Conservation (phyloP, 2,888 invertebrate species). For the Synanthedon tipuliformis region DNA sequence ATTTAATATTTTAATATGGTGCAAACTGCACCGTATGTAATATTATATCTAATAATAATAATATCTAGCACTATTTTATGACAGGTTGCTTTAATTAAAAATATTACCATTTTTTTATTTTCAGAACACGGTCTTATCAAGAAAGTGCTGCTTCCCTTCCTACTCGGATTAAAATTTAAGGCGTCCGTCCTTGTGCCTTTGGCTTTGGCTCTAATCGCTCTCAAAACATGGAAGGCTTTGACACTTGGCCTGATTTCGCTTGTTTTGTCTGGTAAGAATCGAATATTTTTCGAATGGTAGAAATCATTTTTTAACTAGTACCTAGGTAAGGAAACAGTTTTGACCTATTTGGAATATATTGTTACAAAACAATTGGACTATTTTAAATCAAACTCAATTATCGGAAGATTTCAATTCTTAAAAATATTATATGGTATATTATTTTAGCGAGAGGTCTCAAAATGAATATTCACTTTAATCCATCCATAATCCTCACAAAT, state of each 20-base stretch:
- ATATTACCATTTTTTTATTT: slow-evolving; percentile 17
- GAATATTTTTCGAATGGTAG: no score
- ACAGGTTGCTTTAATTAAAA: background rate
- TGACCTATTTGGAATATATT: no score
- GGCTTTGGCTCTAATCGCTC: slow-evolving; percentile 83
- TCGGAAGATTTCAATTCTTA: no score
- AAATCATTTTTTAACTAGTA: no score
- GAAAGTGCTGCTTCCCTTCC: slow-evolving; percentile 86
- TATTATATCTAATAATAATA: no score
- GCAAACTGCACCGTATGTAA: background rate
- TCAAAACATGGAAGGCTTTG: slow-evolving; percentile 91
- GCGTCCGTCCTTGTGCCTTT: slow-evolving; percentile 85
- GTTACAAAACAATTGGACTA: no score
- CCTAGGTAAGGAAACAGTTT: no score
- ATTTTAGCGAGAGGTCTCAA: no score
- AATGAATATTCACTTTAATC: no score
- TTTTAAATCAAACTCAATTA: no score
- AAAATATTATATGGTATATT: no score
- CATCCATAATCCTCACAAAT: no score
- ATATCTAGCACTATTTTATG: background rate
- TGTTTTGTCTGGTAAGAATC: slow-evolving; percentile 76
- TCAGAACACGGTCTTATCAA: slow-evolving; percentile 85
- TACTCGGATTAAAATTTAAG: slow-evolving; percentile 87
- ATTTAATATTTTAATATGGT: background rate
- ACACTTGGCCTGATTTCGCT: slow-evolving; percentile 86